Percentiles rank a stretch among this genome's conserved stretches.
Evolutionary conservation across 2,113 vertebrate genomes (phyloP).

Genomic region (Misgurnus anguillicaudatus): DNA sequence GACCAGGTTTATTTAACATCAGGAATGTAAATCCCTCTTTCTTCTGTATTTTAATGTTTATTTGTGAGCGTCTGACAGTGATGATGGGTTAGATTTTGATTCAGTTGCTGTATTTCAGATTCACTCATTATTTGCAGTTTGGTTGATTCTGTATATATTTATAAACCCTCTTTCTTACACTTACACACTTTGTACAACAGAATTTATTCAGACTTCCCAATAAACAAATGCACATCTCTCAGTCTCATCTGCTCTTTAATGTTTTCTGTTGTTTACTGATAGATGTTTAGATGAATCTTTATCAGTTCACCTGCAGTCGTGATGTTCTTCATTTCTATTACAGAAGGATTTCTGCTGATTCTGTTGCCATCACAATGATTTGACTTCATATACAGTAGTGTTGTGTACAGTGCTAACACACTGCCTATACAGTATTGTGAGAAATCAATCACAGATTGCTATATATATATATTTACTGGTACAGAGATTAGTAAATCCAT

Average conservation of each 20-base stretch:
- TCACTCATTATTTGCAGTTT: not conserved
- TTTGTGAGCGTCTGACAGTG: not conserved
- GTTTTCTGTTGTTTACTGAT: slow-evolving; percentile 4
- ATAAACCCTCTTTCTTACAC: slow-evolving; percentile 51
- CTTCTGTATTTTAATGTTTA: slow-evolving; percentile 20
- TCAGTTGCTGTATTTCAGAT: slow-evolving; percentile 37
- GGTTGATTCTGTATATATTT: slow-evolving; percentile 58
- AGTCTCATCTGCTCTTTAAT: too few species aligned
- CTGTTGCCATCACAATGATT: too few species aligned
- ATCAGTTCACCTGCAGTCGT: too few species aligned
- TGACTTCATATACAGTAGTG: too few species aligned
- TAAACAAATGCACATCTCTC: slow-evolving; percentile 37
- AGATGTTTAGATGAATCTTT: not conserved
- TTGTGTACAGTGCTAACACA: too few species aligned
- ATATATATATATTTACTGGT: too few species aligned
- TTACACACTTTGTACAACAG: slow-evolving; percentile 54
- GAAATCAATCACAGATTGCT: too few species aligned
- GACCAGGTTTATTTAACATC: slow-evolving; percentile 34
- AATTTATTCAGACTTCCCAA: slow-evolving; percentile 49
- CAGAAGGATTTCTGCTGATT: too few species aligned
- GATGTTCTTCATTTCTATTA: too few species aligned
- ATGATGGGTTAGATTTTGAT: slow-evolving; percentile 32
- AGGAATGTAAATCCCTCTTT: slow-evolving; percentile 44
- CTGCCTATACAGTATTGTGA: too few species aligned
- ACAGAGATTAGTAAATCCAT: too few species aligned